A percentile compares a stretch with the other conserved stretches of the same genome.
Conservation (phyloP, 2,888 invertebrate species). For the Macrophya alboannulata region DNA sequence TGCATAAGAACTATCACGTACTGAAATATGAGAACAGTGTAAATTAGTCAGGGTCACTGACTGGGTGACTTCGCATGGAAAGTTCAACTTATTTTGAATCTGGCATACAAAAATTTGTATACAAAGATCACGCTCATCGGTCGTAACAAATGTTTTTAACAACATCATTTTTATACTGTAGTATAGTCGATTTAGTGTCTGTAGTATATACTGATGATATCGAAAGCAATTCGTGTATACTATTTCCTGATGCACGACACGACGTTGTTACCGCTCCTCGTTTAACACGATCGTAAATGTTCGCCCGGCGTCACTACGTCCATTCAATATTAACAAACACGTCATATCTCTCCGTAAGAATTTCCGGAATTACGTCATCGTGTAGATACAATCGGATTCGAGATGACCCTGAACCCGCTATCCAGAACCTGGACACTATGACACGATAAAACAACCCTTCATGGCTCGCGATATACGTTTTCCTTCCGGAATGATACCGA, state of each 20-base stretch:
- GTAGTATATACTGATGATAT: background rate
- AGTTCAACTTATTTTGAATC: background rate
- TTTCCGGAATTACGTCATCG: slow-evolving; percentile 40
- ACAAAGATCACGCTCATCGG: background rate
- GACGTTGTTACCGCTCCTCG: background rate
- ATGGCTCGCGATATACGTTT: background rate
- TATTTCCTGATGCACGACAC: slow-evolving; percentile 14
- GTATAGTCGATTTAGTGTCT: background rate
- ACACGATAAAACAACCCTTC: background rate
- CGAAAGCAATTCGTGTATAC: slow-evolving; percentile 17
- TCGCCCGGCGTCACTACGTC: slow-evolving; percentile 1
- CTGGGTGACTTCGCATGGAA: no score
- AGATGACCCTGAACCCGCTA: slow-evolving; percentile 14
- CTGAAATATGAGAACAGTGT: no score
- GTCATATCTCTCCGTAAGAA: slow-evolving; percentile 11
- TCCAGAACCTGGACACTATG: background rate
- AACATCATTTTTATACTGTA: background rate
- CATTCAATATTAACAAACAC: slow-evolving; percentile 33
- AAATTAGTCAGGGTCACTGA: no score
- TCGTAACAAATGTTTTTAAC: background rate
- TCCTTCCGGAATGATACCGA: background rate
- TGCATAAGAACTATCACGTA: no score
- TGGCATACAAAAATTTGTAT: background rate
- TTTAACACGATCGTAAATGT: slow-evolving; percentile 38
- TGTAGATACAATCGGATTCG: background rate